Base-by-base conservation (phyloP, 1,140 invertebrate genomes). In the Drosophila subobscura region DNA sequence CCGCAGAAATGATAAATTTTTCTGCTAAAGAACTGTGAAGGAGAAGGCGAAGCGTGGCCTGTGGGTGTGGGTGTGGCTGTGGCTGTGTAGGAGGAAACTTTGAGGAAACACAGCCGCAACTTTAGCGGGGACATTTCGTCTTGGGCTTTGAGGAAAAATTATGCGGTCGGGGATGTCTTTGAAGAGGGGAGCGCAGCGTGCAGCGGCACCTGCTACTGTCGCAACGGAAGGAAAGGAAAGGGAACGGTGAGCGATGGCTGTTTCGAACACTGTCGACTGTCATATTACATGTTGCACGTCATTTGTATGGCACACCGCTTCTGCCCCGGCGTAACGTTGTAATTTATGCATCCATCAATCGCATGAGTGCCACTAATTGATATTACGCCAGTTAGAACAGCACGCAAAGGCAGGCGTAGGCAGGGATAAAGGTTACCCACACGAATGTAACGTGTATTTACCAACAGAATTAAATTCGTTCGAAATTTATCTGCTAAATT, bases 271-370 rank as follows among this genome's bases (percentile, higher is more conserved):
- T 54, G 79, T 57, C 59, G 55, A 16, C 79, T 83, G 79, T 83
- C 79, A 83, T 76, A 79, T 83, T 67, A 64, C 68, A 72, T 57
- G 67, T 60, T 65, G 68, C 63, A 60, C 63, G 60, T 71, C 73
- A 85, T 85, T 85, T 85, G 77, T 85, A 68, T 61, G 49, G 63
- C 40, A 49, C 27, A 49, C 27, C 41, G 37, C 14, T 42, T 23
- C 22, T 47, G 50, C 16, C 16, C 16, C 16, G 1, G 57, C 44
- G 23, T 47, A 37, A 37, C 10, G 33, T 10, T 37, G 44, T 79
- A 72, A 83, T 84, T 84, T 83, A 77, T 80, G 72, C 77, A 80
- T 66, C 67, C 81, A 86, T 77, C 77, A 80, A 86, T 77, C 63
- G 64, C 58, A 70, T 58, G 61, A 77, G 57, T 73, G 58, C 52